Evolutionary conservation across 2,888 invertebrate species (phyloP).

Genomic region (Hemaris fuciformis): DNA sequence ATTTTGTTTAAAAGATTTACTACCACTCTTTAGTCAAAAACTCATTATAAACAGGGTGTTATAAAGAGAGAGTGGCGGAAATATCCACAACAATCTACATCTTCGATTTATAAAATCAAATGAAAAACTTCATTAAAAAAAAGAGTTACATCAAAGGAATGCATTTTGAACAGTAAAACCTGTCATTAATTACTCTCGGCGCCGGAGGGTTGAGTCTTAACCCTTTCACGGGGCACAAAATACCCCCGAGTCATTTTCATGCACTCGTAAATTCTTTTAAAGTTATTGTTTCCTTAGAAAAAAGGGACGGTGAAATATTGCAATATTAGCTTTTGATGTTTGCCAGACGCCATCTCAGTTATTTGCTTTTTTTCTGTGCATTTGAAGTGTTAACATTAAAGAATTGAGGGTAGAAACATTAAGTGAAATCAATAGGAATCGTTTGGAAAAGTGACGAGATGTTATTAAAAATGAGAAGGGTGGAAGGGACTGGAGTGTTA

Average conservation of each 20-base stretch:
- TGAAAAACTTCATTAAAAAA: slow-evolving; percentile 23
- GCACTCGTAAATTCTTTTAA: slow-evolving; percentile 66
- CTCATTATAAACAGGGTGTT: too few relatives aligned
- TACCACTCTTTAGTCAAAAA: too few relatives aligned
- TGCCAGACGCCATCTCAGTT: slow-evolving; percentile 33
- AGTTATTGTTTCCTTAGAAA: slow-evolving; percentile 76
- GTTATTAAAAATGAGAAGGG: not conserved
- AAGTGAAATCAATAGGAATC: not conserved
- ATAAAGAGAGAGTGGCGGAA: too few relatives aligned
- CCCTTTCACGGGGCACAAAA: slow-evolving; percentile 59
- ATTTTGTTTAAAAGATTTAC: too few relatives aligned
- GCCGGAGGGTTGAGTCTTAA: slow-evolving; percentile 67
- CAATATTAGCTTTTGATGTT: slow-evolving; percentile 73
- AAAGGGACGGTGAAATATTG: slow-evolving; percentile 72
- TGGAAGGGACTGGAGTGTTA: not conserved
- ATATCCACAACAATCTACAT: not conserved
- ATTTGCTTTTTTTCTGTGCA: slow-evolving; percentile 22
- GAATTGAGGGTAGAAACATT: slow-evolving; percentile 3
- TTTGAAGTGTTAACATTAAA: slow-evolving; percentile 2
- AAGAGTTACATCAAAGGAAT: slow-evolving; percentile 61
- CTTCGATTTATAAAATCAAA: slow-evolving; percentile 14
- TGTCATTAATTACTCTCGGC: slow-evolving; percentile 71
- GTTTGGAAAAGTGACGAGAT: not conserved
- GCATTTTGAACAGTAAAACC: slow-evolving; percentile 50
- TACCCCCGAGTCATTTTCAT: slow-evolving; percentile 65